Evolutionary conservation across 2,797 vertebrate genomes (phyloP), one percentile per base, ranked within the genome.

Genomic region (Crenichthys baileyi): DNA sequence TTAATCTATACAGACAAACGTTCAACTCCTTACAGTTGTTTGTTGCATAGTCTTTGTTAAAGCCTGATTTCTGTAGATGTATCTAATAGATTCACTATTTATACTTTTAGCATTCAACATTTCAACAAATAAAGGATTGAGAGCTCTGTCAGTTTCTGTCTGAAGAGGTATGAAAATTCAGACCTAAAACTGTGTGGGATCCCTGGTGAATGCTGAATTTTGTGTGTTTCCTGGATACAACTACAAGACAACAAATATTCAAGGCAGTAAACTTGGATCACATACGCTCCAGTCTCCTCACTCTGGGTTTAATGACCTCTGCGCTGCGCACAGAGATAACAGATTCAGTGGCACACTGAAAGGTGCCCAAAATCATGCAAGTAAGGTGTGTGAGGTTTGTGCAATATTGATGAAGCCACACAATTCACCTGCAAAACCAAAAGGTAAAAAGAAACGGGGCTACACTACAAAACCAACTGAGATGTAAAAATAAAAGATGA

Each of bases 311-410:
- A 86, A 90, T 82, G 82, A 82, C 75, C 83, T 80, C 48, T 31
- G 82, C 48, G 78, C 79, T 80, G 76, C 61, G 85, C 85, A 77
- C 76, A 79, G 75, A 39, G 53, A 72, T 72, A 61, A 22, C 72
- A 67, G 79, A 80, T 72, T 81, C 83, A 84, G 87, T 56, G 77
- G 72, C 85, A 89, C 79, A 79, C 78, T 63, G 71, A 77, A 41
- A 73, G 70, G 74, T 70, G 89, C 81, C 71, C 79, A 91, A 90
- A 91, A 94, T 92, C 83, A 3, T 73, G 71, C 56, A 31, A 72
- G 87, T 87, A 73, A 81, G 50, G 53, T 83, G 86, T 70, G 73
- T 77, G 3, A 70, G 44, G 82, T 78, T 82, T 78, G 73, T 81
- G 83, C 16, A 71, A 75, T 76, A 46, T 53, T 13, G 15, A 68